phyloP scores from a whole-genome alignment of 2,888 invertebrate genomes.

The Aleiodes alternator region DNA sequence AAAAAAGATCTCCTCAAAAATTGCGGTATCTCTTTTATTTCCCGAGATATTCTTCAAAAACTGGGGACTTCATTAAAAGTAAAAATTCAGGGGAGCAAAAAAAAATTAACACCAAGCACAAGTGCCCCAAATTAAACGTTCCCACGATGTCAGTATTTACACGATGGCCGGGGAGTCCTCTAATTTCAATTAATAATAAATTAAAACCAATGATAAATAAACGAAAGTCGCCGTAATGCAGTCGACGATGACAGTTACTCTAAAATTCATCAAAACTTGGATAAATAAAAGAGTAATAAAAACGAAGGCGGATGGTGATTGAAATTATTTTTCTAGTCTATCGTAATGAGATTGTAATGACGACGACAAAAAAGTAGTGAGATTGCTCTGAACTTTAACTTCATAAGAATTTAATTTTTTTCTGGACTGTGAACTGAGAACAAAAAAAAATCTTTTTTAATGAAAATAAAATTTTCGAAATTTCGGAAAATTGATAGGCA shows the following conservation, averaged over 20 bases:
- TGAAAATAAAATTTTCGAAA: no score
- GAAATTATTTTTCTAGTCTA: constrained; percentile 56
- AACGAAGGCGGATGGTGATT: constrained; percentile 28
- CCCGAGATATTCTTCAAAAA: no score
- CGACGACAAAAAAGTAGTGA: neutral
- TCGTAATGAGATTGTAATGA: constrained; percentile 27
- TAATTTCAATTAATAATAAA: constrained; percentile 7
- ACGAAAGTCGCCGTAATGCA: constrained; percentile 28
- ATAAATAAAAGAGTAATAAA: constrained; percentile 13
- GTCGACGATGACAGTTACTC: constrained; percentile 22
- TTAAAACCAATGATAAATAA: constrained; percentile 2
- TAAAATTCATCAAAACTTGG: neutral
- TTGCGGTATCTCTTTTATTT: no score
- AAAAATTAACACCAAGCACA: neutral
- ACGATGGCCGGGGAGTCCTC: neutral
- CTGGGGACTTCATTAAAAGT: neutral
- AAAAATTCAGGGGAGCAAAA: neutral
- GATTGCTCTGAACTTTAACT: neutral
- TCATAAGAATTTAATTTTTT: neutral
- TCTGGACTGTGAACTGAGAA: neutral
- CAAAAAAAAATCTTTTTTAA: no score
- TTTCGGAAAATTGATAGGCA: no score
- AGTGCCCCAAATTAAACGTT: neutral
- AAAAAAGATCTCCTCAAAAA: no score
- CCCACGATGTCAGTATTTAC: constrained; percentile 18